Evolutionary conservation across 1,140 invertebrate species (phyloP).

Genomic region (Drosophila lacertosa): DNA sequence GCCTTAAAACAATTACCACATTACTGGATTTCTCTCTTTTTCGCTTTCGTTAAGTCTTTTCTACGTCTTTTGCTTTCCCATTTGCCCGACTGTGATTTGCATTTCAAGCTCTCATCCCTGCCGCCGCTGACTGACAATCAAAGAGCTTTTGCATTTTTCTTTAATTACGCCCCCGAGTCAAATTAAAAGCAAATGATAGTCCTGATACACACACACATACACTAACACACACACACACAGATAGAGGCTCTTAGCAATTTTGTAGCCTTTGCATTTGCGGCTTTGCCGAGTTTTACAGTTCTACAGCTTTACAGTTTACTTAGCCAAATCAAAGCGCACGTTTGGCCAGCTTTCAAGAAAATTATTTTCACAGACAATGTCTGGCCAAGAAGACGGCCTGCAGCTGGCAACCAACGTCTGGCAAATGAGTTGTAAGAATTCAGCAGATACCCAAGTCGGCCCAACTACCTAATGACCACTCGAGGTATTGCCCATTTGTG

Average conservation of each 20-base stretch:
- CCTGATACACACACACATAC: slow-evolving; percentile 33
- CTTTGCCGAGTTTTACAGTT: slow-evolving; percentile 54
- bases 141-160: slow-evolving; percentile 79
- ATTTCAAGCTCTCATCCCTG: slow-evolving; percentile 34
- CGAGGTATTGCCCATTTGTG: slow-evolving; percentile 20
- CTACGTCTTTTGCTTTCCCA: slow-evolving; percentile 39
- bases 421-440: slow-evolving; percentile 13
- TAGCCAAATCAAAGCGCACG: slow-evolving; percentile 72
- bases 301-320: slow-evolving; percentile 75
- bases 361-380: slow-evolving; percentile 63
- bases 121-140: slow-evolving; percentile 61
- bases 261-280: slow-evolving; percentile 32
- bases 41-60: slow-evolving; percentile 11
- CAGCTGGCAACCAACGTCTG: slow-evolving; percentile 14
- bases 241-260: slow-evolving; percentile 25
- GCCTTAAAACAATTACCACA: slow-evolving; percentile 75
- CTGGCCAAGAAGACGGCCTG: slow-evolving; percentile 18
- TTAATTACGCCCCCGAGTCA: slow-evolving; percentile 78
- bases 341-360: slow-evolving; percentile 66
- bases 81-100: slow-evolving; percentile 64
- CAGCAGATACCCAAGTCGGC: background rate
- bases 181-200: slow-evolving; percentile 81
- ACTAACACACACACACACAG: slow-evolving; percentile 22
- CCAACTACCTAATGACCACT: slow-evolving; percentile 22
- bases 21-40: slow-evolving; percentile 31